A percentile compares a stretch with the other conserved stretches of the same genome.
Conservation (phyloP, 2,113 vertebrate species). For the Rhodinocichla rosea region DNA sequence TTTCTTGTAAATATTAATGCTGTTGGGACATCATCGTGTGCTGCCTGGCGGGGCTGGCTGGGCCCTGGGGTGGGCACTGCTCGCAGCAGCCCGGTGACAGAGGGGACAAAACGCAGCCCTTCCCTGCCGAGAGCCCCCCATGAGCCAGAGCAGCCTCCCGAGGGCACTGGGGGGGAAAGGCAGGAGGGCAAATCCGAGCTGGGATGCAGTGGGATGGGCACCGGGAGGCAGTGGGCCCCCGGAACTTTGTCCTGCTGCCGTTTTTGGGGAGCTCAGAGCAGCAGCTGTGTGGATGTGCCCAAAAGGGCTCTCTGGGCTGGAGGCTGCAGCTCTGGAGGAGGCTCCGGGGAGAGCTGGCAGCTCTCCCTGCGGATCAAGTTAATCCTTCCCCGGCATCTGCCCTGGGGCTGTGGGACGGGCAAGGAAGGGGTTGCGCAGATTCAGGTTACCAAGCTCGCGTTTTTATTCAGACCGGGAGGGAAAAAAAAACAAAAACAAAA, state of each 20-base stretch:
- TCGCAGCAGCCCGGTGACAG: not conserved
- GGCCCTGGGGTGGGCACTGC: not conserved
- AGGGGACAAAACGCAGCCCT: rapidly evolving
- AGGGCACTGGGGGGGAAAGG: rapidly evolving
- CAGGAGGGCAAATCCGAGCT: not conserved
- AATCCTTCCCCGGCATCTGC: not conserved
- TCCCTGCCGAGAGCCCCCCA: not conserved
- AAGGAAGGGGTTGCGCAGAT: not conserved
- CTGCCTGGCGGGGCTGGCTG: not conserved
- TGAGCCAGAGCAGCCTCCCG: rapidly evolving
- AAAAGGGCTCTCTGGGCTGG: not conserved
- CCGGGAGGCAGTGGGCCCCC: not conserved
- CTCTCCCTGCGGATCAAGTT: not conserved
- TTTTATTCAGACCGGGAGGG: not conserved
- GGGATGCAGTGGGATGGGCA: not conserved
- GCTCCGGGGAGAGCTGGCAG: not conserved
- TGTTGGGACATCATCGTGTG: rapidly evolving
- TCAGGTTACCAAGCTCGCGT: not conserved
- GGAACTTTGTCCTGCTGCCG: not conserved
- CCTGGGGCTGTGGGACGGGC: not conserved
- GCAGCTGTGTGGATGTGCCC: not conserved
- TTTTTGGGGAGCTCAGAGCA: not conserved
- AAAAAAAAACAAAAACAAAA: too few relatives aligned
- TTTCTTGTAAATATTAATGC: not conserved
- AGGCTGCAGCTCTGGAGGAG: not conserved